phyloP scores from a whole-genome alignment of 2,797 vertebrate species.

The Enteromius thamalakanensis region DNA sequence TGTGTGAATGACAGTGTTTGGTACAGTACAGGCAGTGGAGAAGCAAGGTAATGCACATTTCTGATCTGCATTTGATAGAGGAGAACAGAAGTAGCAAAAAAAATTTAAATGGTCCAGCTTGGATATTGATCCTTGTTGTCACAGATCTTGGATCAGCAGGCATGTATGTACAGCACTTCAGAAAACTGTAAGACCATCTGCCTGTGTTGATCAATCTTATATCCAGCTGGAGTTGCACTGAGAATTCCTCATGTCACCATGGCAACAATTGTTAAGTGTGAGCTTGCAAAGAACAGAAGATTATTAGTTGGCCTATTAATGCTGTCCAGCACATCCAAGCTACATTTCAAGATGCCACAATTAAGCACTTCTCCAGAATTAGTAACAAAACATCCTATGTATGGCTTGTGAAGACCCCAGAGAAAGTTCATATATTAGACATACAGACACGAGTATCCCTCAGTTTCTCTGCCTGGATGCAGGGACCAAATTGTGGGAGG shows the following conservation, averaged over 20 bases:
- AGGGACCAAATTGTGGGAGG: not conserved
- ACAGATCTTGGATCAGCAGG: conserved; percentile 34
- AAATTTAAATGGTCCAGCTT: not conserved
- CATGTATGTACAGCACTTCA: conserved; percentile 32
- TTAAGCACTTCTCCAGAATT: not conserved
- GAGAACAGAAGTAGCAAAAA: conserved; percentile 13
- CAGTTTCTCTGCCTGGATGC: not conserved
- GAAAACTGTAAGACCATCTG: conserved; percentile 49
- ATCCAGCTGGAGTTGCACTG: conserved; percentile 55
- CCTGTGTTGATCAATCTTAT: conserved; percentile 40
- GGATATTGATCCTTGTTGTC: conserved; percentile 43
- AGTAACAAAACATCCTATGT: conserved; percentile 11
- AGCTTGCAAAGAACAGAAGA: conserved; percentile 42
- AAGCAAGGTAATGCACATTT: not conserved
- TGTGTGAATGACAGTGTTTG: conserved; percentile 37
- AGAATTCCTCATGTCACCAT: conserved; percentile 54
- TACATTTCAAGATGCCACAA: not conserved
- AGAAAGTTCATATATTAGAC: not conserved
- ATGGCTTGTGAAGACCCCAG: not conserved
- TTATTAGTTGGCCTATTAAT: conserved; percentile 39
- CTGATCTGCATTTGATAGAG: not conserved
- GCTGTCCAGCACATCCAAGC: conserved; percentile 3
- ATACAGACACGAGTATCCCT: not conserved
- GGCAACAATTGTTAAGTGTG: conserved; percentile 54
- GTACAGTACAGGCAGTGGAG: not conserved